phyloP scores from a whole-genome alignment of 2,888 invertebrate species.

The Lampropteryx suffumata region DNA sequence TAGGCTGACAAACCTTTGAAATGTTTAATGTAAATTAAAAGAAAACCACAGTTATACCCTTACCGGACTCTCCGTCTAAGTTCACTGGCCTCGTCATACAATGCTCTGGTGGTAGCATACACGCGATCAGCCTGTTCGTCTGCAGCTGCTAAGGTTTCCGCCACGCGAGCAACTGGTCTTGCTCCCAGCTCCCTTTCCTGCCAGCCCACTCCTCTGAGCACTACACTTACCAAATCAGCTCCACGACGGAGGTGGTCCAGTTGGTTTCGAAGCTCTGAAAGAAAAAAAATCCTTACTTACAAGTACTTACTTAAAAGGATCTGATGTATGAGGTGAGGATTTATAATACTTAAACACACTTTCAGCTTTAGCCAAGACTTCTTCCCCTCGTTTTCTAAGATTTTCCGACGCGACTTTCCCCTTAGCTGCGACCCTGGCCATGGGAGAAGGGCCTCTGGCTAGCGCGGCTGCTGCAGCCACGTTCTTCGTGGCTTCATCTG shows the following conservation, averaged over 20 bases:
- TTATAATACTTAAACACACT: slow-evolving; percentile 53
- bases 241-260: slow-evolving; percentile 46
- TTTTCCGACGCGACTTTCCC: slow-evolving; percentile 80
- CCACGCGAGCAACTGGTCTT: slow-evolving; percentile 46
- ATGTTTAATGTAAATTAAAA: no score
- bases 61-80: slow-evolving; percentile 67
- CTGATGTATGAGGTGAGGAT: no score
- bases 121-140: slow-evolving; percentile 64
- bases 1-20: no score
- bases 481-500: slow-evolving; percentile 62
- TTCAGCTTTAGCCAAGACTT: slow-evolving; percentile 58
- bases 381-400: slow-evolving; percentile 78
- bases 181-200: slow-evolving; percentile 62
- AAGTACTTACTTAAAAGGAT: no score
- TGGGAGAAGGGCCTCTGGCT: slow-evolving; percentile 59
- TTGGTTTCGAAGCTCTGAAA: slow-evolving; percentile 26
- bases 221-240: slow-evolving; percentile 64
- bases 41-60: no score
- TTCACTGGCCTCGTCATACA: slow-evolving; percentile 76
- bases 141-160: slow-evolving; percentile 40
- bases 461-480: slow-evolving; percentile 63
- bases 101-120: slow-evolving; percentile 63
- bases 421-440: slow-evolving; percentile 76
- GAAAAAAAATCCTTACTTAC: neutral
- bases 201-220: slow-evolving; percentile 72